phyloP scores from a whole-genome alignment of 2,888 invertebrate species.

The Steinernema carpocapsae region DNA sequence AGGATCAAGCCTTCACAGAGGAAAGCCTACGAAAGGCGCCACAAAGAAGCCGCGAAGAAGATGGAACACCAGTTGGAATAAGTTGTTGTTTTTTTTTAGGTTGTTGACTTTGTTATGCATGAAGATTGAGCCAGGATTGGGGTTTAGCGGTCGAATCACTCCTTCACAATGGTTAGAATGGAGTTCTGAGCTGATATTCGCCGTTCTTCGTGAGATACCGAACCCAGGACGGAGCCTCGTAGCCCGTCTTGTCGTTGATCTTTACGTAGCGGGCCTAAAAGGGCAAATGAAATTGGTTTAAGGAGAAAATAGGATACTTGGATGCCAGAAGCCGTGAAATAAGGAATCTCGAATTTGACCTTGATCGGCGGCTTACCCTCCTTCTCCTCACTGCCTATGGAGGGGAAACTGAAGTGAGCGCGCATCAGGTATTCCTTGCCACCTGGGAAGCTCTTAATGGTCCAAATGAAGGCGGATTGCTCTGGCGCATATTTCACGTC shows the following conservation, averaged over 20 bases:
- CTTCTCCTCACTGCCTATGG: slow-evolving; percentile 88
- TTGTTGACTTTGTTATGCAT: not conserved
- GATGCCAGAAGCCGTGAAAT: slow-evolving; percentile 97
- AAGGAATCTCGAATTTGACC: slow-evolving; percentile 98
- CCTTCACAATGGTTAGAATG: no score
- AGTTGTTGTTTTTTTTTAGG: not conserved
- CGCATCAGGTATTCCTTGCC: slow-evolving; percentile 98
- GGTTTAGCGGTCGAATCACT: no score
- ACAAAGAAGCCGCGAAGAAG: slow-evolving; percentile 45
- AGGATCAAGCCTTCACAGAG: slow-evolving; percentile 58
- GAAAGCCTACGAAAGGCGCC: slow-evolving; percentile 56
- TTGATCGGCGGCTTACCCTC: slow-evolving; percentile 97
- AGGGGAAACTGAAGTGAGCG: slow-evolving; percentile 95
- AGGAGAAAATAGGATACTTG: slow-evolving; percentile 76
- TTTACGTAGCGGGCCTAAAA: slow-evolving; percentile 84
- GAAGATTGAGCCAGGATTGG: no score
- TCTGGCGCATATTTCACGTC: slow-evolving; percentile 97
- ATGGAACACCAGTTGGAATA: slow-evolving; percentile 28
- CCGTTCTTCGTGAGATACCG: slow-evolving; percentile 96
- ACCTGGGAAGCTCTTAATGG: slow-evolving; percentile 72
- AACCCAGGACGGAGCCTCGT: slow-evolving; percentile 98
- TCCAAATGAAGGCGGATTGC: slow-evolving; percentile 92
- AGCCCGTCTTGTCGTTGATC: slow-evolving; percentile 98
- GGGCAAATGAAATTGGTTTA: not conserved
- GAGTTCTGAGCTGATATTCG: slow-evolving; percentile 92